Evolutionary conservation across 2,888 invertebrate species (phyloP), one percentile per base, ranked within the genome.

Genomic region (Coronaproctus castanopsis): DNA sequence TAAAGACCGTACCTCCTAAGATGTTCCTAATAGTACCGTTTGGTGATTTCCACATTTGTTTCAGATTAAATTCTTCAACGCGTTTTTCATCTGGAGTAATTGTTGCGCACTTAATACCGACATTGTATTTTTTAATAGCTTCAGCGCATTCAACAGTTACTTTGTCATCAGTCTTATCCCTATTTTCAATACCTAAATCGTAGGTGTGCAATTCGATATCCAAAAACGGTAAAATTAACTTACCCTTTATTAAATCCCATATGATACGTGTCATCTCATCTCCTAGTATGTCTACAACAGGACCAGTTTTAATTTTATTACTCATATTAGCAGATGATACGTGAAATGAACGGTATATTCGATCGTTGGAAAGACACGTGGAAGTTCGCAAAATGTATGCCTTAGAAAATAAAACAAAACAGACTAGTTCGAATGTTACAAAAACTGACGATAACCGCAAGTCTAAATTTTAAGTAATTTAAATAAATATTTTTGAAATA

Each of bases 21-120:
- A 89, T 87, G 69, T 89, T 89, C 72, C 89, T 81, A 65, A 89
- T 87, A 2, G 88, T 89, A 57, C 88, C 88, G 69, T 89, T 89
- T 0, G 89, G 89, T 56, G 87, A 87, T 71, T 86, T 88, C 88
- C 88, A 89, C 88, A 89, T 89, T 71, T 87, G 78, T 70, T 88
- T 87, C 65, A 89, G 71, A 1, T 87, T 85, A 70, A 89, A 87
- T 72, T 89, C 89, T 73, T 89, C 86, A 0, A 97, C 93, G 70
- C 97, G 79, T 49, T 88, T 87, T 72, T 97, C 97, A 72, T 97
- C 97, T 1, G 97, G 96, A 1, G 97, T 97, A 65, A 97, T 98
- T 2, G 97, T 90, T 22, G 97, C 97, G 75, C 98, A 98, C 73
- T 98, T 98, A 65, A 98, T 90, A 52, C 97, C 98, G 57, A 98